Evolutionary conservation across 1,140 invertebrate genomes (phyloP), one percentile per base, ranked within the genome.

Genomic region (Galendromus occidentalis): DNA sequence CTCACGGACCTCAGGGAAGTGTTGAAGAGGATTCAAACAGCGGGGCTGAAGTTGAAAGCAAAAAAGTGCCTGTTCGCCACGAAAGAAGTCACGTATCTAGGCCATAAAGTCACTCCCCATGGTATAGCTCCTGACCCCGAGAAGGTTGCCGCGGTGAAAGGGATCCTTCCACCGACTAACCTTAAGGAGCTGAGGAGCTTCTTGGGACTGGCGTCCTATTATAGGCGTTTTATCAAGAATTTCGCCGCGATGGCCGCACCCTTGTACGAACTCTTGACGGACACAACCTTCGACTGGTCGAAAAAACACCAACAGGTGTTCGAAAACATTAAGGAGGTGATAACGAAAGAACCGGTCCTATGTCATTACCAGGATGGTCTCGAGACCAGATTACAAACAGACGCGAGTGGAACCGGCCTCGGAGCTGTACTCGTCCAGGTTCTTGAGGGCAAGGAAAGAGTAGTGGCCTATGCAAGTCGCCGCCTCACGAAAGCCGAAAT

Each of bases 351-450:
- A 39, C 33, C 33, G 4, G 4, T 39, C 4, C 33, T 39, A 4
- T 39, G 33, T 9, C 33, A 39, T 39, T 39, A 6, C 33, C 33
- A 9, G 4, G 33, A 39, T 39, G 33, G 9, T 39, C 33, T 39
- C 33, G 33, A 39, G 9, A 39, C 33, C 4, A 30, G 18, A 12
- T 29, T 68, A 29, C 17, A 42, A 7, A 68, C 67, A 17, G 65
- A 68, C 65, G 66, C 69, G 0, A 64, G 42, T 17, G 63, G 28
- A 20, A 65, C 39, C 63, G 70, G 67, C 4, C 20, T 72, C 28
- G 72, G 71, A 17, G 69, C 68, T 14, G 71, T 71, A 20, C 68
- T 75, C 44, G 68, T 68, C 7, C 71, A 75, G 69, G 51, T 68
- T 39, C 66, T 71, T 65, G 67, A 69, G 2, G 69, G 68, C 55